Evolutionary conservation across 2,797 vertebrate genomes (phyloP).

Genomic region (Eulemur rubriventer): DNA sequence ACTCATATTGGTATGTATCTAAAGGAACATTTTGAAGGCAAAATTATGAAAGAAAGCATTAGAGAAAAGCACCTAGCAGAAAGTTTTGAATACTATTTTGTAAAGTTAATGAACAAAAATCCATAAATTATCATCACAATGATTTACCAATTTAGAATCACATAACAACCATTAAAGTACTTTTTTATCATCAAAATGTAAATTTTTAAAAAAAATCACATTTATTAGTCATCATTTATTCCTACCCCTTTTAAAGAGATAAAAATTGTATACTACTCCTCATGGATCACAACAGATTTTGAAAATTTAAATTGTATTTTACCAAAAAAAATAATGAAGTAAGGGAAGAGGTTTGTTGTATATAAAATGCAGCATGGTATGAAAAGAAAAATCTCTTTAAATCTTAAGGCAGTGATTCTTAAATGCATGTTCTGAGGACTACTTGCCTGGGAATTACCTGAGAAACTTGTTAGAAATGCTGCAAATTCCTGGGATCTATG

Average conservation of each 20-base stretch:
- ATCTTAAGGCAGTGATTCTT: constrained; percentile 8
- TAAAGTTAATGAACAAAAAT: background rate
- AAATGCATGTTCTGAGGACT: background rate
- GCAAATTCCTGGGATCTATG: background rate
- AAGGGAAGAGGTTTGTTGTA: constrained; percentile 24
- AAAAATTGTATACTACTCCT: background rate
- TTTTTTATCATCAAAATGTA: constrained; percentile 1
- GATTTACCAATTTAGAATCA: background rate
- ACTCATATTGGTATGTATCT: background rate
- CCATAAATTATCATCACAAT: background rate
- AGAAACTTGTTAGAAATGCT: constrained; percentile 32
- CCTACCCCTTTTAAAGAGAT: background rate
- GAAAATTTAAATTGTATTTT: constrained; percentile 18
- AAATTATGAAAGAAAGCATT: constrained; percentile 4
- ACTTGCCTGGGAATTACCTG: constrained; percentile 46
- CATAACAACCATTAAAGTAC: background rate
- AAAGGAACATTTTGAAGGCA: background rate
- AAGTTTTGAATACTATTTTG: background rate
- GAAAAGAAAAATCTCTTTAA: constrained; percentile 45
- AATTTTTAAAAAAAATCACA: background rate
- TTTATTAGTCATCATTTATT: background rate
- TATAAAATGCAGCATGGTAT: background rate
- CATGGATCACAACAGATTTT: background rate
- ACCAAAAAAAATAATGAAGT: background rate
- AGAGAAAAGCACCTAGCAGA: background rate